Percentiles rank a stretch among this genome's conserved stretches.
Evolutionary conservation across 1,140 invertebrate species (phyloP).

Genomic region (Drosophila kepulauana): DNA sequence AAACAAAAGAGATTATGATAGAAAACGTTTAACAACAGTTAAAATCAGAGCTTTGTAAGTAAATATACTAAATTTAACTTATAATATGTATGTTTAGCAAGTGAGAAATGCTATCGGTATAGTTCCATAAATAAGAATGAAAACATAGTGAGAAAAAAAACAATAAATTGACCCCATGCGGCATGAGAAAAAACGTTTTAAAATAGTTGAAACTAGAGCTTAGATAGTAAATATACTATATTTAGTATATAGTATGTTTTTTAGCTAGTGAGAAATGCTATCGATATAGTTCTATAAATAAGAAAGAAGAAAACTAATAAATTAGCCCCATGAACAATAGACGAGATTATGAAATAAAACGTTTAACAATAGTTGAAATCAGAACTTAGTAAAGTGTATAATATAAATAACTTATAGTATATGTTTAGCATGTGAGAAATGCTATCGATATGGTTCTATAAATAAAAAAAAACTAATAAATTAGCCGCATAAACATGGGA

Average conservation of each 20-base stretch:
- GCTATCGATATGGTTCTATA: too few relatives aligned
- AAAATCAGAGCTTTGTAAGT: not conserved
- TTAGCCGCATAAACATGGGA: too few relatives aligned
- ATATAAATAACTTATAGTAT: too few relatives aligned
- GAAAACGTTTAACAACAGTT: not conserved
- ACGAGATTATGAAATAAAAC: not conserved
- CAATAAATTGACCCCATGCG: constrained; percentile 73
- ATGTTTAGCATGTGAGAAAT: too few relatives aligned
- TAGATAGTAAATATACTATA: not conserved
- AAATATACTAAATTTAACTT: too few relatives aligned
- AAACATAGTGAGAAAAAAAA: constrained; percentile 29
- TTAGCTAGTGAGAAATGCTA: constrained; percentile 2
- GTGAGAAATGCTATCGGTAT: constrained; percentile 40
- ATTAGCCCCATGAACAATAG: constrained; percentile 58
- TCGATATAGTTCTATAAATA: constrained; percentile 69
- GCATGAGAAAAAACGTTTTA: not conserved
- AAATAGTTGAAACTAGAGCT: not conserved
- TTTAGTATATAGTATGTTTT: not conserved
- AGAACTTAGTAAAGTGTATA: too few relatives aligned
- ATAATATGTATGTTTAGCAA: too few relatives aligned
- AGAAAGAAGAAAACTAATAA: constrained; percentile 55
- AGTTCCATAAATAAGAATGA: constrained; percentile 61
- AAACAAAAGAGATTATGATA: too few relatives aligned
- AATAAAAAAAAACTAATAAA: too few relatives aligned
- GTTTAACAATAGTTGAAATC: too few relatives aligned